phyloP scores from a whole-genome alignment of 1,140 invertebrate genomes.

The silkworm (Bombyx mori) region ASM3026992v2 NC_085120.1:5393501-5394000 shows the following conservation, averaged over 20 bases:
- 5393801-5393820: no score
- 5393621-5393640: no score
- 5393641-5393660: no score
- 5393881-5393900: conserved; percentile 63
- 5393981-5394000: conserved; percentile 3
- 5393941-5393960: background rate
- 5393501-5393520: no score
- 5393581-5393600: no score
- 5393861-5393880: conserved; percentile 56
- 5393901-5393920: conserved; percentile 37
- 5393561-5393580: no score
- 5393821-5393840: background rate
- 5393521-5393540: no score
- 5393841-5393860: conserved; percentile 47
- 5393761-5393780: background rate
- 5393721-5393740: conserved; percentile 60
- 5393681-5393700: conserved; percentile 46
- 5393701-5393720: conserved; percentile 66
- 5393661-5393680: no score
- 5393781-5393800: no score
- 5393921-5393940: conserved; percentile 59
- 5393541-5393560: no score
- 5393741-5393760: conserved; percentile 39
- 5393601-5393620: no score
- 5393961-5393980: no score